Base-by-base conservation (phyloP, 2,888 invertebrate species). In the Tiphia femorata region DNA sequence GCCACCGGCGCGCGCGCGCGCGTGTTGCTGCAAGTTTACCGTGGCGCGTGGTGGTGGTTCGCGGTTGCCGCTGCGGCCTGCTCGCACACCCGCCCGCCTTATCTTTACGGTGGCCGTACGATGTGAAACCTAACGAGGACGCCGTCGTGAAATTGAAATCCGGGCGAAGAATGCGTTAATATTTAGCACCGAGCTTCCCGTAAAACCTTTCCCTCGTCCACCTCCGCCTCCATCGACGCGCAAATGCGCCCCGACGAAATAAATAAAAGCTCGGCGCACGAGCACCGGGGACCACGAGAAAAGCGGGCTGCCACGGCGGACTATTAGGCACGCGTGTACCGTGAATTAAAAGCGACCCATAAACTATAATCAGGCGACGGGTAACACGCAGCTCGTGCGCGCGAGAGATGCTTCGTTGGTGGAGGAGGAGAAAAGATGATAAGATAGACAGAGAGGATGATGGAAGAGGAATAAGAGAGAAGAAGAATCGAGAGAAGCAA, bases 81-180 rank as follows among this genome's bases (percentile, higher is more conserved):
- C 67, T 49, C 50, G 61, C 37, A 42, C 43, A 20, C 17, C 27
- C 41, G 38, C 41, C 29, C 29, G 30, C 48, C 58, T 67, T 67
- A 70, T 70, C 70, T 66, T 58, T 48, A 44, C 59, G 55, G 41
- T 47, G 58, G 19, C 54, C 59, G 27, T 58, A 55, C 54, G 52
- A 55, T 44, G 57, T 58, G 54, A 67, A 66, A 62, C 43, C 55
- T 70, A 67, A 70, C 70, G 67, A 50, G 62, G 25, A 65, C 62
- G 54, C 48, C 58, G 41, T 46, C 54, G 67, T 66, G 67, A 67
- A 67, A 67, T 66, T 70, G 70, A 70, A 67, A 66, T 57, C 57
- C 49, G 37, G n/a, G 46, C 58, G 53, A 67, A 59, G 59, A 69
- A 67, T 58, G 49, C 52, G 40, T 53, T 68, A 62, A 53, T 58